A percentile compares a stretch with the other conserved stretches of the same genome.
Evolutionary conservation across 2,888 invertebrate genomes (phyloP).

Genomic region (Perizoma flavofasciatum): DNA sequence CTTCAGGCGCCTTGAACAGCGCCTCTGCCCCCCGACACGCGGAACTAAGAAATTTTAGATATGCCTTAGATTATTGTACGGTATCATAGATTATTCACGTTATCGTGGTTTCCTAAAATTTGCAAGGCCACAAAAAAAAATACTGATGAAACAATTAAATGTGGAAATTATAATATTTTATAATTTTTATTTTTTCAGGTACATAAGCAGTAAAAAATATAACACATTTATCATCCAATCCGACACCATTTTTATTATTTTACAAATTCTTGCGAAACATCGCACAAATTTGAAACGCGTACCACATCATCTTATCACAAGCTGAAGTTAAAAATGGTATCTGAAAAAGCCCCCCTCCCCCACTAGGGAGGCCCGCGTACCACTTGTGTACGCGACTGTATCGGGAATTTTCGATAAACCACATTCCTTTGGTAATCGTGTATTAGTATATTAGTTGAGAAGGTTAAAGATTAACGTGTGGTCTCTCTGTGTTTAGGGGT

Average conservation of each 20-base stretch:
- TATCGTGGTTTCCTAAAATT: no score
- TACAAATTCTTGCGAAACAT: no score
- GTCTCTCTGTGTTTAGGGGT: slow-evolving; percentile 7
- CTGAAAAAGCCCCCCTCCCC: slow-evolving; percentile 22
- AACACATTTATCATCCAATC: no score
- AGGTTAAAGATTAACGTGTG: slow-evolving; percentile 19
- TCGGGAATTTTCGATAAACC: slow-evolving; percentile 61
- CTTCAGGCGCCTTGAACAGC: slow-evolving; percentile 75
- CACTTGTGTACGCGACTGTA: slow-evolving; percentile 56
- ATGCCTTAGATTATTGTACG: background rate
- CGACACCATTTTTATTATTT: no score
- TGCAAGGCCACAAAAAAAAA: no score
- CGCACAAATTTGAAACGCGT: background rate
- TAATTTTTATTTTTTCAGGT: no score
- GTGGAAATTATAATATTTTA: no score
- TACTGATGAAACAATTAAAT: no score
- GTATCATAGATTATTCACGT: slow-evolving; percentile 9
- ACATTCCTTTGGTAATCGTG: slow-evolving; percentile 42
- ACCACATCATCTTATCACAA: background rate
- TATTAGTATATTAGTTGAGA: slow-evolving; percentile 31
- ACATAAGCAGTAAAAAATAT: no score
- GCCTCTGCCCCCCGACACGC: slow-evolving; percentile 52
- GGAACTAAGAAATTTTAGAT: slow-evolving; percentile 23
- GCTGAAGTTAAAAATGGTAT: background rate
- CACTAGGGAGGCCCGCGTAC: slow-evolving; percentile 33